Evolutionary conservation across 2,888 invertebrate genomes (phyloP).

Genomic region (Tiphia femorata): DNA sequence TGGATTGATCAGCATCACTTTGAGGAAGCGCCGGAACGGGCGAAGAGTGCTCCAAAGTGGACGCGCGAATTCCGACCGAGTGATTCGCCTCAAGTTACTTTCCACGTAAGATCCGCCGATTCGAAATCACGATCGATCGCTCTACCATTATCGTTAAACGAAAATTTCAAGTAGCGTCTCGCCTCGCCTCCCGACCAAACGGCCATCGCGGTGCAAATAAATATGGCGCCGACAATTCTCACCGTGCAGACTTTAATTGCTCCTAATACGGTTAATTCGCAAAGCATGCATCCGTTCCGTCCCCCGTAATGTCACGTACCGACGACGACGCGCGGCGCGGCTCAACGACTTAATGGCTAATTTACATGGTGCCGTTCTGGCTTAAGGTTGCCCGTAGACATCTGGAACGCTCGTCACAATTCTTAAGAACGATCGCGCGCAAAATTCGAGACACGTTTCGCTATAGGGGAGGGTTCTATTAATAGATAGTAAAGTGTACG

Average conservation of each 20-base stretch:
- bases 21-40: slow-evolving; percentile 37
- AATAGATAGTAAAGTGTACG: too few relatives aligned
- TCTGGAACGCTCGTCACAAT: too few relatives aligned
- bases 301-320: slow-evolving; percentile 15
- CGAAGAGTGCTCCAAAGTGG: too few relatives aligned
- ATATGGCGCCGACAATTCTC: slow-evolving; percentile 26
- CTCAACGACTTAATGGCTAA: too few relatives aligned
- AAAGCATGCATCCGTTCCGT: neutral
- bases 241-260: slow-evolving; percentile 29
- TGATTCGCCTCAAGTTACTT: slow-evolving; percentile 31
- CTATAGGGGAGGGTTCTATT: too few relatives aligned
- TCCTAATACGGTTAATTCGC: slow-evolving; percentile 29
- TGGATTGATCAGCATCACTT: slow-evolving; percentile 50
- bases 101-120: slow-evolving; percentile 35
- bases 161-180: neutral
- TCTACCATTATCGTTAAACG: slow-evolving; percentile 3
- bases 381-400: too few relatives aligned
- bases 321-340: slow-evolving; percentile 5
- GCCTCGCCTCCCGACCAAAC: neutral
- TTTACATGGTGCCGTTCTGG: too few relatives aligned
- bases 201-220: neutral
- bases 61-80: too few relatives aligned
- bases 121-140: neutral
- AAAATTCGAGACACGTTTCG: too few relatives aligned
- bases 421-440: too few relatives aligned